These are phyloP conservation scores for Drosophila multiciliata DNA, from an alignment of 2,888 invertebrate species.

Conservation along the genomic window DNA sequence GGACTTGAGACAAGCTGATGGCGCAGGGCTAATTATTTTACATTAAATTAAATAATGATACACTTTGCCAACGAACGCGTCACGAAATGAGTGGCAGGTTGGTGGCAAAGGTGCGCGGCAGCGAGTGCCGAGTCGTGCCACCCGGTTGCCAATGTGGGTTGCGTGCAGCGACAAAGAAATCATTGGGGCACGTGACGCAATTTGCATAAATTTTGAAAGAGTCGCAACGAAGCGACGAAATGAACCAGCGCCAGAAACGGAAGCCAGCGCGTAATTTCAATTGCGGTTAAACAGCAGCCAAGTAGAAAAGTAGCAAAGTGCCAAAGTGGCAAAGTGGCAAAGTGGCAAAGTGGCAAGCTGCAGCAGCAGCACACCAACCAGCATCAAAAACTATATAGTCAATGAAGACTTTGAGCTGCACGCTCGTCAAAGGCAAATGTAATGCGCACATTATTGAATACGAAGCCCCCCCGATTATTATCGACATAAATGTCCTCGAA, in stretches of 20 bases:
- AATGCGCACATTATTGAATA: conserved; percentile 71
- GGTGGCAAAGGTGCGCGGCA: conserved; percentile 26
- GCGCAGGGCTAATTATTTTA: conserved; percentile 84
- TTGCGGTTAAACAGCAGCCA: conserved; percentile 79
- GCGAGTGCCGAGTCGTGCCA: no score
- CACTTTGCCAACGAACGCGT: conserved; percentile 71
- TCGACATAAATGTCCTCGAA: conserved; percentile 53
- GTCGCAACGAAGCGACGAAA: conserved; percentile 38
- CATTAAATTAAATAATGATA: conserved; percentile 86
- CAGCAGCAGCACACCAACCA: neutral
- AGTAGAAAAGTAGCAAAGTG: conserved; percentile 75
- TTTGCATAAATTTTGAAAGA: conserved; percentile 82
- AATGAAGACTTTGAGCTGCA: conserved; percentile 22
- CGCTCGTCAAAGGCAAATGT: conserved; percentile 52
- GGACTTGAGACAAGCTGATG: conserved; percentile 27
- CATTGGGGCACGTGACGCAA: conserved; percentile 83
- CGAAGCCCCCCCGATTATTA: conserved; percentile 62
- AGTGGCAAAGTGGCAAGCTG: conserved; percentile 3
- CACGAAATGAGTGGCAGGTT: conserved; percentile 53
- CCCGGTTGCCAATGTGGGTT: conserved; percentile 31
- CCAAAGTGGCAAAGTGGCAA: conserved; percentile 26
- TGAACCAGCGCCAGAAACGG: conserved; percentile 54
- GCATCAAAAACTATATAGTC: conserved; percentile 35
- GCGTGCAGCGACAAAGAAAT: conserved; percentile 71
- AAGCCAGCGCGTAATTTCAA: conserved; percentile 79